Evolutionary conservation across 2,797 vertebrate genomes (phyloP).

Genomic region (Scyliorhinus canicula): DNA sequence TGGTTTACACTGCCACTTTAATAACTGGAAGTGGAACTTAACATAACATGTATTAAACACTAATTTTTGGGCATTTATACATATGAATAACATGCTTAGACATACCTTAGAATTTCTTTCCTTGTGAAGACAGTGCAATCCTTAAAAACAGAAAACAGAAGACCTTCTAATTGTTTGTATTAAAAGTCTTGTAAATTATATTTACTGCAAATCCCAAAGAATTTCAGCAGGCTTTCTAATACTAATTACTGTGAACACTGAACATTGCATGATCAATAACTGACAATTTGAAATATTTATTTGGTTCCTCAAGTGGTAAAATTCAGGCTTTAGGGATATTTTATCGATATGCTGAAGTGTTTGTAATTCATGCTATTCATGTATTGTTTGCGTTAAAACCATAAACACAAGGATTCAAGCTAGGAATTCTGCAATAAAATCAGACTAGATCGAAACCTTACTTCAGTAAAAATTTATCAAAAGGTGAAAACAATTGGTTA

Average conservation of each 20-base stretch:
- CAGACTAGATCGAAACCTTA: too few relatives aligned
- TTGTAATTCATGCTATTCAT: background rate
- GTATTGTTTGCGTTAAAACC: too few relatives aligned
- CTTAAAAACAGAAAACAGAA: background rate
- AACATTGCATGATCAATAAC: background rate
- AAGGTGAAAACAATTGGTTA: too few relatives aligned
- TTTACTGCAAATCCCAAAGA: background rate
- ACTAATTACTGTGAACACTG: background rate
- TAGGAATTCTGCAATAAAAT: too few relatives aligned
- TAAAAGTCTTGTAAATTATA: background rate
- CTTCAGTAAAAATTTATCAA: too few relatives aligned
- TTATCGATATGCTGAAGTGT: background rate
- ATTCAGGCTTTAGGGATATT: background rate
- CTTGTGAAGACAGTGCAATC: slow-evolving; percentile 27
- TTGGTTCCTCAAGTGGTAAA: background rate
- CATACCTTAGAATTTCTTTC: slow-evolving; percentile 29
- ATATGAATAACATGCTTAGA: background rate
- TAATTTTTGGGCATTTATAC: background rate
- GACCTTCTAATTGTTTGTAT: background rate
- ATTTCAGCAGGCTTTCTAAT: background rate
- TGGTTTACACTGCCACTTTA: background rate
- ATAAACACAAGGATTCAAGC: too few relatives aligned
- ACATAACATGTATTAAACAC: background rate
- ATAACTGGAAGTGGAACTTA: background rate
- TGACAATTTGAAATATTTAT: background rate